Conservation (phyloP, 1,140 invertebrate species). For the Bilobella aurantiaca region DNA sequence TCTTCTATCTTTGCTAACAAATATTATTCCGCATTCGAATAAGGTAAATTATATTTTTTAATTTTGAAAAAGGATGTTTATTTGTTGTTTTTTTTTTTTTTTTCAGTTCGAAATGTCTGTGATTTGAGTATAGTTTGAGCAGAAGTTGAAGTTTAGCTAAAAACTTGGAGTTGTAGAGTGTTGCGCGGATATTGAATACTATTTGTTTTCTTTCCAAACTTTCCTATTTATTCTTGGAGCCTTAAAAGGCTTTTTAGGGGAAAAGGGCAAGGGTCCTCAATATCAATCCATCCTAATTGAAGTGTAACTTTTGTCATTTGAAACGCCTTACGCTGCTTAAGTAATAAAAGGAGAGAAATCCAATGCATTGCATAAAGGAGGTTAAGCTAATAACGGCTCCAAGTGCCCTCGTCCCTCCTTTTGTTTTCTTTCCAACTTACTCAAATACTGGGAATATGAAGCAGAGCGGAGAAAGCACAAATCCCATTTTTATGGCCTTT, state of each 20-base stretch:
- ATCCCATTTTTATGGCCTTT: neutral
- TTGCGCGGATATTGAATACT: no score
- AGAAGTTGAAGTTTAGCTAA: no score
- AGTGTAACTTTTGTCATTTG: neutral
- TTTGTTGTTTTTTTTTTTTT: no score
- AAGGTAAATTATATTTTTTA: no score
- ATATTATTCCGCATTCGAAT: no score
- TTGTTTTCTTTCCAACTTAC: neutral
- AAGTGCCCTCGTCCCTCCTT: neutral
- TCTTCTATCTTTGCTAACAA: no score
- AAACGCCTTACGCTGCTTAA: neutral
- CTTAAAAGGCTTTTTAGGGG: neutral
- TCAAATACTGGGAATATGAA: neutral
- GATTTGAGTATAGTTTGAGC: no score
- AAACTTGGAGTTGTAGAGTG: no score
- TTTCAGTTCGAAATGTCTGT: no score
- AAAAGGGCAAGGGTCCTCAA: no score
- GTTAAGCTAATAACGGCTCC: neutral
- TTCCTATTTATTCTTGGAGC: neutral
- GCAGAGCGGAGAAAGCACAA: neutral
- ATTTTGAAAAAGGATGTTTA: no score
- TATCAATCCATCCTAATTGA: neutral
- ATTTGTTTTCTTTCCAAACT: neutral
- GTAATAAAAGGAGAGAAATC: neutral
- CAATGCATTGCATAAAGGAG: neutral